These are phyloP conservation scores for Euura lappo DNA, from an alignment of 1,140 invertebrate species.

Conservation along the genomic window DNA sequence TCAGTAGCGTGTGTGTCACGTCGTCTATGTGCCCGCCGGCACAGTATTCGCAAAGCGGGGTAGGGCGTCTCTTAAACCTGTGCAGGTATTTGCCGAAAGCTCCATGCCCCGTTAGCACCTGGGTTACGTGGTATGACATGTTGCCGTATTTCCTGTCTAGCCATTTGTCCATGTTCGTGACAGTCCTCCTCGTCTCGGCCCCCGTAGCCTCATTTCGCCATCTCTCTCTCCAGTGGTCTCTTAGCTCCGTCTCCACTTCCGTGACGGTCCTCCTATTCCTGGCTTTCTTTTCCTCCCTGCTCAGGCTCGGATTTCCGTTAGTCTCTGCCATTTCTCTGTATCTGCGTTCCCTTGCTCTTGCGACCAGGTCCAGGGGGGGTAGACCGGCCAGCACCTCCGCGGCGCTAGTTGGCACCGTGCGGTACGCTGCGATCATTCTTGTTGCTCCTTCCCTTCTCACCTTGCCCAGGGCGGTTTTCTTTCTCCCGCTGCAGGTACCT, in stretches of 20 bases:
- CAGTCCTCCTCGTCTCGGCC: slow-evolving; percentile 21
- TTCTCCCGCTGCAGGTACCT: slow-evolving; percentile 18
- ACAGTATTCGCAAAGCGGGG: slow-evolving; percentile 17
- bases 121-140: slow-evolving; percentile 28
- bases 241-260: slow-evolving; percentile 3
- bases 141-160: slow-evolving; percentile 23
- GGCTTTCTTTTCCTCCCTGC: background rate
- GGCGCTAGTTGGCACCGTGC: slow-evolving; percentile 27
- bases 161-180: slow-evolving; percentile 11
- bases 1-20: slow-evolving; percentile 30
- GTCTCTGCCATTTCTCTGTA: background rate
- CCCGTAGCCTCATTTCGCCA: slow-evolving; percentile 20
- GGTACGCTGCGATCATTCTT: background rate
- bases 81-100: slow-evolving; percentile 23
- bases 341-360: too few species aligned
- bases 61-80: background rate
- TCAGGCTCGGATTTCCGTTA: background rate
- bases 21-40: slow-evolving; percentile 19
- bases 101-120: slow-evolving; percentile 32
- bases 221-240: slow-evolving; percentile 21
- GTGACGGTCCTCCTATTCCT: slow-evolving; percentile 8
- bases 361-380: too few species aligned
- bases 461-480: slow-evolving; percentile 16
- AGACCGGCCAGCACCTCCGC: slow-evolving; percentile 21
- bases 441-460: slow-evolving; percentile 25